phyloP scores from a whole-genome alignment of 2,888 invertebrate genomes.

The Leistus spinibarbis region DNA sequence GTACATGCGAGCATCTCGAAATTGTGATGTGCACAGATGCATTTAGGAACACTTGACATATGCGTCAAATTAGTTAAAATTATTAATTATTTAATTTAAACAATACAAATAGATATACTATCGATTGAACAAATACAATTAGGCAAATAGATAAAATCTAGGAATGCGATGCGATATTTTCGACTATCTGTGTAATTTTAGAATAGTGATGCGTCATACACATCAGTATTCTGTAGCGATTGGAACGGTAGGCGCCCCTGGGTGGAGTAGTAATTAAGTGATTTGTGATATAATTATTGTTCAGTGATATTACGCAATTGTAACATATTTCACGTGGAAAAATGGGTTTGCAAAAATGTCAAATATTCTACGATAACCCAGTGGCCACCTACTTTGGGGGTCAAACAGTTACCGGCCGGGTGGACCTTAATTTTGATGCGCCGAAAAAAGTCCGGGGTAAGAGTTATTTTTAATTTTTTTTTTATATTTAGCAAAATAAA shows the following conservation, averaged over 20 bases:
- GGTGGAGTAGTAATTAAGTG: not conserved
- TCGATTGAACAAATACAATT: too few species aligned
- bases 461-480: not conserved
- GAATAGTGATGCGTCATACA: not conserved
- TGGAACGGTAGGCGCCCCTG: not conserved
- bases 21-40: not conserved
- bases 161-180: not conserved
- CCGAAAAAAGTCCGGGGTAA: conserved; percentile 42
- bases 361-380: conserved; percentile 49
- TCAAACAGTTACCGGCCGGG: conserved; percentile 41
- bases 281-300: conserved; percentile 1
- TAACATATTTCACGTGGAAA: conserved; percentile 7
- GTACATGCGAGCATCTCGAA: not conserved
- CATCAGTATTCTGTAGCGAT: not conserved
- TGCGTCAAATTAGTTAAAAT: not conserved
- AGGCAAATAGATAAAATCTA: not conserved
- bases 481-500: not conserved
- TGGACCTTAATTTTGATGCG: conserved; percentile 40
- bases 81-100: not conserved
- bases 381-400: conserved; percentile 39
- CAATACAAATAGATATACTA: not conserved
- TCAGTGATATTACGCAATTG: not conserved
- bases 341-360: conserved; percentile 31
- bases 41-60: not conserved
- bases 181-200: not conserved